Percentiles rank a stretch among this genome's conserved stretches.
phyloP scores from a whole-genome alignment of 2,888 invertebrate genomes.

The Drosophila helvetica region DNA sequence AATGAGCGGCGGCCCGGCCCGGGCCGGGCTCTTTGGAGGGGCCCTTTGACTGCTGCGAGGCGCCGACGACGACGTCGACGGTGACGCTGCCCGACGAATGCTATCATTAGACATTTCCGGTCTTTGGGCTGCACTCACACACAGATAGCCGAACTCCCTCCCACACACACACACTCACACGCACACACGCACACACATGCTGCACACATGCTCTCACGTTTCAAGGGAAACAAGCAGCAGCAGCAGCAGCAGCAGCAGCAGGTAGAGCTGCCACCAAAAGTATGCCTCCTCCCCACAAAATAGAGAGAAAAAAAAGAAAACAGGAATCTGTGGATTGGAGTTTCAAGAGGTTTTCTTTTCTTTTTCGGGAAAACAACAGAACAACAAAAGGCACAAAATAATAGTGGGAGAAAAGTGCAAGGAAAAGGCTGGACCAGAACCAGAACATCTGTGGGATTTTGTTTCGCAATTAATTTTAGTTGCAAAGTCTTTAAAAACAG shows the following conservation, averaged over 20 bases:
- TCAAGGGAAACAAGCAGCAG: background rate
- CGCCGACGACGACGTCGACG: conserved; percentile 11
- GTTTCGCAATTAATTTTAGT: background rate
- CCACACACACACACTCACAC: background rate
- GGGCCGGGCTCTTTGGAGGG: background rate
- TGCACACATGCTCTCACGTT: conserved; percentile 25
- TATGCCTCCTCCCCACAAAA: background rate
- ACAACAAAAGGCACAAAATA: background rate
- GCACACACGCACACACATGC: conserved; percentile 9
- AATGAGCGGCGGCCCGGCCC: too few species aligned
- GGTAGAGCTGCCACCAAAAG: background rate
- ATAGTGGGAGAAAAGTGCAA: background rate
- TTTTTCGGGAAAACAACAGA: conserved; percentile 10
- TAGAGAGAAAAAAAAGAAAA: background rate
- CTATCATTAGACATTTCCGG: conserved; percentile 66
- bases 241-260: background rate
- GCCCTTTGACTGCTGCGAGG: background rate
- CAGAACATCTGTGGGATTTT: background rate
- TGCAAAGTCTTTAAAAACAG: background rate
- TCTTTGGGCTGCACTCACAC: conserved; percentile 46
- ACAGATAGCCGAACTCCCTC: conserved; percentile 7
- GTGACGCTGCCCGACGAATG: conserved; percentile 9
- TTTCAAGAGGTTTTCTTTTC: conserved; percentile 24
- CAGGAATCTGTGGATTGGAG: conserved; percentile 14
- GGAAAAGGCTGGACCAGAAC: background rate